These are phyloP conservation scores for Gymnosoma rotundatum DNA, from an alignment of 2,888 invertebrate species.

Conservation along the genomic window DNA sequence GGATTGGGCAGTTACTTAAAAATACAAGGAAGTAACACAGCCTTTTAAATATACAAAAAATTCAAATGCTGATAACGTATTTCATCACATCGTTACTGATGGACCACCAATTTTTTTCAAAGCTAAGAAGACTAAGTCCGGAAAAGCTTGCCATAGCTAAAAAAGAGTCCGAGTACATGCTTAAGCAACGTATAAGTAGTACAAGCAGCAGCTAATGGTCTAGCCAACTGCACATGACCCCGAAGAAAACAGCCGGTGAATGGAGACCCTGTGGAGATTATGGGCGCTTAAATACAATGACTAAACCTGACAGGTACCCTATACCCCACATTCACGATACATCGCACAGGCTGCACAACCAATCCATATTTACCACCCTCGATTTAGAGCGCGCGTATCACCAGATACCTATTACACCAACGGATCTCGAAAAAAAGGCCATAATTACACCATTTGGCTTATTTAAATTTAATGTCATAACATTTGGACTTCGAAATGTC, in stretches of 20 bases:
- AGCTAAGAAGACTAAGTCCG: slow-evolving; percentile 50
- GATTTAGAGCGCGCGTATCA: slow-evolving; percentile 63
- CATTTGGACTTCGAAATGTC: slow-evolving; percentile 1
- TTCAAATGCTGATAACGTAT: background rate
- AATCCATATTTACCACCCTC: slow-evolving; percentile 59
- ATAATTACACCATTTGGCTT: slow-evolving; percentile 5
- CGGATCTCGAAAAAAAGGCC: background rate
- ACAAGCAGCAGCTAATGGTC: slow-evolving; percentile 67
- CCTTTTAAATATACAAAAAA: background rate
- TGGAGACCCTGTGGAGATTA: slow-evolving; percentile 68
- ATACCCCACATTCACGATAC: slow-evolving; percentile 65
- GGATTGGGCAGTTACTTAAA: background rate
- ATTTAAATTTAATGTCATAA: background rate
- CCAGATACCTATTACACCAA: no score
- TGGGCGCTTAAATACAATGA: slow-evolving; percentile 61
- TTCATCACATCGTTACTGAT: slow-evolving; percentile 53
- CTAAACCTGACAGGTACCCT: slow-evolving; percentile 62
- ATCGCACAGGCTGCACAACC: no score
- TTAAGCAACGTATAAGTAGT: slow-evolving; percentile 63
- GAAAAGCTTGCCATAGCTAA: slow-evolving; percentile 63
- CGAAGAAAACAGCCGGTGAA: slow-evolving; percentile 45
- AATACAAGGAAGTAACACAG: background rate
- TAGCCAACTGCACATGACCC: slow-evolving; percentile 66
- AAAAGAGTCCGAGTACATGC: slow-evolving; percentile 63
- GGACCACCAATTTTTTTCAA: slow-evolving; percentile 56